Conservation (phyloP, 2,888 invertebrate genomes). For the Serrognathus titanus region DNA sequence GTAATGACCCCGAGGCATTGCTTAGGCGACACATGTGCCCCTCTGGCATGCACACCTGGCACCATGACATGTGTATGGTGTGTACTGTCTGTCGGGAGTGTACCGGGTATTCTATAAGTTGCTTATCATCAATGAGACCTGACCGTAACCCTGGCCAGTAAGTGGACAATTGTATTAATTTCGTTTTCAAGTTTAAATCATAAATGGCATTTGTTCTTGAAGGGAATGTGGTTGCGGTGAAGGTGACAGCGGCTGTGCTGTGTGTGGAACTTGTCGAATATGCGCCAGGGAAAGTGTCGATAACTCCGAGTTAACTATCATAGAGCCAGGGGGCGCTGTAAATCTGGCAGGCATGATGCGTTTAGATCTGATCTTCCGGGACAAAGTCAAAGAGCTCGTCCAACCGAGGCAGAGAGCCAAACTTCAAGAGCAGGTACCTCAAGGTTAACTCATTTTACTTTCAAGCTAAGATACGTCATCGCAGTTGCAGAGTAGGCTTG, state of each 20-base stretch:
- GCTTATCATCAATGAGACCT: constrained; percentile 67
- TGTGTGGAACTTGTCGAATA: constrained; percentile 87
- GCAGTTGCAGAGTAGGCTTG: constrained; percentile 50
- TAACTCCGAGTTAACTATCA: constrained; percentile 52
- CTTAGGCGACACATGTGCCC: constrained; percentile 53
- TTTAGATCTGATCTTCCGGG: constrained; percentile 54
- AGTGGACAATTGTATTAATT: constrained; percentile 46
- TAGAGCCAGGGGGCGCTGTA: constrained; percentile 48
- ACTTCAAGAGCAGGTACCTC: constrained; percentile 54
- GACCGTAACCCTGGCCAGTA: constrained; percentile 84
- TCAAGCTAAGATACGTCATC: neutral
- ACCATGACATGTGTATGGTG: constrained; percentile 78
- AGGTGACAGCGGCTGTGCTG: constrained; percentile 90
- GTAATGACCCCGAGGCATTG: constrained; percentile 31
- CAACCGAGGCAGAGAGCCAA: constrained; percentile 54
- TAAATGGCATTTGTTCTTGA: neutral
- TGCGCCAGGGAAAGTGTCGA: constrained; percentile 73
- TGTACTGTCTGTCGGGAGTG: constrained; percentile 91
- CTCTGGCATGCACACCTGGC: constrained; percentile 74
- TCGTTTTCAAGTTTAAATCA: neutral
- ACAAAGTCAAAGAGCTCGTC: constrained; percentile 43
- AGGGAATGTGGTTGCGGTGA: constrained; percentile 94
- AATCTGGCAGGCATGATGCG: constrained; percentile 57
- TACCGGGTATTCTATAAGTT: constrained; percentile 86
- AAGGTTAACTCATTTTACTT: neutral